phyloP scores from a whole-genome alignment of 2,888 invertebrate genomes.

The Campoplex nolae region DNA sequence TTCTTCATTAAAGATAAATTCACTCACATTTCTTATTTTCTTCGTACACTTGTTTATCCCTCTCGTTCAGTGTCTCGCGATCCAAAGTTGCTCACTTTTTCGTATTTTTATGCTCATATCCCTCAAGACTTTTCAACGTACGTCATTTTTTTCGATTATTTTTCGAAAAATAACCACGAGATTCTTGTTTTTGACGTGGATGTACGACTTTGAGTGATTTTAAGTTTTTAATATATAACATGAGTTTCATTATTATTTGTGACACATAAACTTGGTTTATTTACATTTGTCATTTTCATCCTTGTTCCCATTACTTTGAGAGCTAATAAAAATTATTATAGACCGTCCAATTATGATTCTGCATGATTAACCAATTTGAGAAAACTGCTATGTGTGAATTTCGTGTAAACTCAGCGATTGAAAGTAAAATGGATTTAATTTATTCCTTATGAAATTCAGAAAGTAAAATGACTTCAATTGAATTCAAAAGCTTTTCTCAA shows the following conservation, averaged over 20 bases:
- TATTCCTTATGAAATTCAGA: not conserved
- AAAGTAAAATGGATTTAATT: not conserved
- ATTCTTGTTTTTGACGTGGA: conserved; percentile 15
- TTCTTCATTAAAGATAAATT: not conserved
- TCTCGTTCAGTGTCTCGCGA: not conserved
- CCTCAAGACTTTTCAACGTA: not conserved
- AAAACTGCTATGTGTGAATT: not conserved
- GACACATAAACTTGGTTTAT: not conserved
- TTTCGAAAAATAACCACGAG: conserved; percentile 1
- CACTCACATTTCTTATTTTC: not conserved
- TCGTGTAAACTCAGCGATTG: not conserved
- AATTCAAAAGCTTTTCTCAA: not conserved
- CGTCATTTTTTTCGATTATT: not conserved
- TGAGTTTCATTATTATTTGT: not conserved
- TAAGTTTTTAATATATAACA: not conserved
- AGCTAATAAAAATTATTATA: not conserved
- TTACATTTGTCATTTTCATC: not conserved
- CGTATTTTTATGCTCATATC: not conserved
- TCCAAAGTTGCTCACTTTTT: not conserved
- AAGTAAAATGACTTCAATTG: not conserved
- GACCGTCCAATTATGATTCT: not conserved
- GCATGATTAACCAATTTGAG: not conserved
- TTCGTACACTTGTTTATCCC: not conserved
- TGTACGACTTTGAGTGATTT: conserved; percentile 23
- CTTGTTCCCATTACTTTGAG: not conserved